Conservation (phyloP, 2,113 vertebrate genomes). For the Manacus vitellinus region DNA sequence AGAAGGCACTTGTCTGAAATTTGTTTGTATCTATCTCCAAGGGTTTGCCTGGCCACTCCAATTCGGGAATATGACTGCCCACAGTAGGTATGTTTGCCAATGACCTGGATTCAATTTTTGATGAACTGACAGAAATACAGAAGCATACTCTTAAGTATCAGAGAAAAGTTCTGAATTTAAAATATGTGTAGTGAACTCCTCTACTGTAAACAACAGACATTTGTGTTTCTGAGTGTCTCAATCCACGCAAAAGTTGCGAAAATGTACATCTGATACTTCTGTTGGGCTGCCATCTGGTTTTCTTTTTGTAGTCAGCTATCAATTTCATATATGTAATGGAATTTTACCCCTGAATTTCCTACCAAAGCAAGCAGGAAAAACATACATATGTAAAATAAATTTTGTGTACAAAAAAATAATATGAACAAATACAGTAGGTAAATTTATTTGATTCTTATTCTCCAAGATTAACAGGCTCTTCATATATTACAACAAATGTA, state of each 20-base stretch:
- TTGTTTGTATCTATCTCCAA: background rate
- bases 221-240: background rate
- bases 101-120: background rate
- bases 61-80: background rate
- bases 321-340: background rate
- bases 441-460: background rate
- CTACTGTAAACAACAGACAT: background rate
- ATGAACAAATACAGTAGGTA: background rate
- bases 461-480: background rate
- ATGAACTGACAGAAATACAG: background rate
- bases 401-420: background rate
- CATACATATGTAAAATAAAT: background rate
- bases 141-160: background rate
- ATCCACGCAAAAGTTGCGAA: background rate
- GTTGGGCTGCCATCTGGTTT: background rate
- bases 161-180: background rate
- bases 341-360: background rate
- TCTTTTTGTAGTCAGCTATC: background rate
- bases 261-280: background rate
- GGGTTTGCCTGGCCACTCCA: background rate
- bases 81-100: background rate
- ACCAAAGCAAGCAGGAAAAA: background rate
- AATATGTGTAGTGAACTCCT: background rate
- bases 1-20: background rate
- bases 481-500: background rate